Evolutionary conservation across 1,140 invertebrate species (phyloP), one percentile per base, ranked within the genome.

Genomic region (Tetragnatha versicolor): DNA sequence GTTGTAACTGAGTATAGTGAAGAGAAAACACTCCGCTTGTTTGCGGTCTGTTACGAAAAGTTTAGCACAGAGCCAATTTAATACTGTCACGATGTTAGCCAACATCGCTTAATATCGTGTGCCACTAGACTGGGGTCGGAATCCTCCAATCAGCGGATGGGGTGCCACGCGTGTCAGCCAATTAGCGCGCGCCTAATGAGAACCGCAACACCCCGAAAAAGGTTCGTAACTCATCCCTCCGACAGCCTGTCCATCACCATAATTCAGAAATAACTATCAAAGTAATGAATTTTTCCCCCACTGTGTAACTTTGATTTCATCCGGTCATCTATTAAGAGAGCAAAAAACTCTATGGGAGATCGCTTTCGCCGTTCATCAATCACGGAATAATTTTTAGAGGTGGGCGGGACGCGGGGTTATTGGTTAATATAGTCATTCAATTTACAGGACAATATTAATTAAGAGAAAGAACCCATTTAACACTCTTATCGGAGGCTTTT

Each of bases 371-470:
- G 61, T 65, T 65, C 61, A 65, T 65, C 61, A 65, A 65, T 65
- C 61, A 65, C 39, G 6, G 9, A 65, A 65, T 37, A 65, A 10
- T 42, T 65, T 65, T 29, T 27, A 14, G 61, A 25, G 35, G 61
- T 65, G 61, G 61, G 61, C 61, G 61, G 39, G 61, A 27, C 61
- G 27, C 27, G 14, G 42, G 61, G 35, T 65, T 65, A 65, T 65
- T 39, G 61, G 61, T 65, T 65, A 65, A 65, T 65, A 65, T 65
- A 65, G 61, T 65, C 61, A 65, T 65, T 27, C 61, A 65, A 65
- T 65, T 65, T 65, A 65, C 61, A 31, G 61, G 22, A 45, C 29
- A 65, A 65, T 65, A 65, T 65, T 65, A 65, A 65, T 65, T 65
- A 65, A 65, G 61, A 65, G 37, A 14, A n/a, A 42, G 35, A 65